Base-by-base conservation (phyloP, 2,797 vertebrate genomes). In the Cheirogaleus major region DNA sequence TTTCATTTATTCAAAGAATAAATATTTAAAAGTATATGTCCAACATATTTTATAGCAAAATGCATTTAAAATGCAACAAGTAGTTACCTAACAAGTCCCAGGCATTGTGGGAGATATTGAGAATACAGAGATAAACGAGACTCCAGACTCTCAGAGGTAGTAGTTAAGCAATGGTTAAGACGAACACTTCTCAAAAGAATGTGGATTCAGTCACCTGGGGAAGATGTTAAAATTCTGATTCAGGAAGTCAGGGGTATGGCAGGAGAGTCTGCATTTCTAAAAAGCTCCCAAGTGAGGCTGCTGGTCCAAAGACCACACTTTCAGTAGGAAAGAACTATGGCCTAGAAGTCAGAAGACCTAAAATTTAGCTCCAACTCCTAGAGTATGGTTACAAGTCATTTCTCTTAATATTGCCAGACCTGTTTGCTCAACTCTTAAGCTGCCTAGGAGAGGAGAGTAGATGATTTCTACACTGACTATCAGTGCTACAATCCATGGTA, bases 381-480 rank as follows among this genome's bases (percentile, higher is more conserved):
- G 12, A 61, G 11, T 63, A 32, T 73, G 30, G 55, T 48, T 43
- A 43, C 18, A 65, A 94, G 55, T 81, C 38, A 81, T 81, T 96
- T 69, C 84, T 94, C 81, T 81, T 78, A 87, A 93, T 55, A 69
- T 45, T 81, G 30, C 22, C 10, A 43, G 65, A 81, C 81, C 84
- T 92, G 55, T 50, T 85, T 93, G 76, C 63, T 95, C 43, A 75
- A 63, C 55, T 92, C 59, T 70, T 80, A 76, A 57, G 76, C 35
- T 91, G 80, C 70, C 61, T 92, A 43, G 43, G 38, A 96, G 38
- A 78, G 18, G 65, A 85, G 14, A 91, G 80, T 8, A 95, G 80
- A 73, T 94, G 87, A 91, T 75, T 65, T 95, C 83, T 95, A 11
- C 30, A n/a, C 89, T 76, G 73, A 63, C 89, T 87, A 38, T 80